phyloP scores from a whole-genome alignment of 2,888 invertebrate genomes.

The Phyllotreta striolata region DNA sequence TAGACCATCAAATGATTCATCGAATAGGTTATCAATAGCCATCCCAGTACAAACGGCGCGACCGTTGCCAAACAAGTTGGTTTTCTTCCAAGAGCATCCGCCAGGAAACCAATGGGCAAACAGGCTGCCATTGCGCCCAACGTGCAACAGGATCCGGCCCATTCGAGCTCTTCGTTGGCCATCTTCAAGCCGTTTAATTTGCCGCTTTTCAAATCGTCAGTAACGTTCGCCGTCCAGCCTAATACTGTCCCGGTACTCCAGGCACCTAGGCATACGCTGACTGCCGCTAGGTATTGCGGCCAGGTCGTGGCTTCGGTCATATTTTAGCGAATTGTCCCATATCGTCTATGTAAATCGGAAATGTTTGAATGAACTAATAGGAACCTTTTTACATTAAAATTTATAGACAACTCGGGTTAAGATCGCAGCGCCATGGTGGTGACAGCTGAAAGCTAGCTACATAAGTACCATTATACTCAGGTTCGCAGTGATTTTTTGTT shows the following conservation, averaged over 20 bases:
- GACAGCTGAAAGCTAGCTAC: no score
- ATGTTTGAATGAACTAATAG: no score
- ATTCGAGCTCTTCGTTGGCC: conserved; percentile 65
- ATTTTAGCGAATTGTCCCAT: no score
- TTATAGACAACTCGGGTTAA: no score
- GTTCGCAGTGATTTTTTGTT: no score
- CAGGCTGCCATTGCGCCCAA: conserved; percentile 76
- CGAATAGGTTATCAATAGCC: conserved; percentile 74
- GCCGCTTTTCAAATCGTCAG: conserved; percentile 58
- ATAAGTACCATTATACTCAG: no score
- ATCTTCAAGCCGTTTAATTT: conserved; percentile 67
- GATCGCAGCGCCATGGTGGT: no score
- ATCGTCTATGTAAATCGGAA: no score
- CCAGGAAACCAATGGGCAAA: conserved; percentile 72
- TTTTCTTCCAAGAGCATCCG: conserved; percentile 74
- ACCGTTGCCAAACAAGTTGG: conserved; percentile 69
- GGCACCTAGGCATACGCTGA: conserved; percentile 67
- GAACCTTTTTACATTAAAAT: no score
- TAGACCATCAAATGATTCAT: conserved; percentile 67
- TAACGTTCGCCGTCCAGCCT: conserved; percentile 76
- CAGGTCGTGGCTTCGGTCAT: conserved; percentile 6
- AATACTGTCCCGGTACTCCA: conserved; percentile 75
- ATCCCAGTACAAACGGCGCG: conserved; percentile 74
- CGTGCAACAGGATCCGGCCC: conserved; percentile 73
- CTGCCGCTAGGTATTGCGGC: conserved; percentile 25